Base-by-base conservation (phyloP, 2,797 vertebrate species). In the Myotis findleyi region DNA sequence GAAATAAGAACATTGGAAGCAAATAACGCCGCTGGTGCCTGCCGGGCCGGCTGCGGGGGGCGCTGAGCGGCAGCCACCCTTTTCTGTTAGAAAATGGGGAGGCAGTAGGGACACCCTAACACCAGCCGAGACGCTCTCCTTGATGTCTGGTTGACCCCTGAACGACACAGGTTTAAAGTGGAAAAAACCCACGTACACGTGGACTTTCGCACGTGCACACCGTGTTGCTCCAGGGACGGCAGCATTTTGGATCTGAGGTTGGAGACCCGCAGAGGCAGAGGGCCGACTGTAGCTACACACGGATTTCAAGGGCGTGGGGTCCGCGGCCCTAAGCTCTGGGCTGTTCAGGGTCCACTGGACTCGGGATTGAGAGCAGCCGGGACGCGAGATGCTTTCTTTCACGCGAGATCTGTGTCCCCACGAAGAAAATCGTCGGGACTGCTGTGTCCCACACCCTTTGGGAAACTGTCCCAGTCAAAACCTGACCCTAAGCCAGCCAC, bases 1-100 rank as follows among this genome's bases (percentile, higher is more conserved):
- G 64, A 92, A 92, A 92, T 62, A 47, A 75, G 44, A 89, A 83
- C 33, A 33, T 2, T 11, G 27, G 49, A 30, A 91, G 47, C 79
- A 69, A 83, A 85, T 27, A 6, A 18, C 9, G 11, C 20, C 23
- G 2, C n/a, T 83, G 91, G 92, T 53, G 21, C 25, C 47, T 87
- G 83, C 44, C 51, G 6, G 41, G 71, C 9, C 38, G 13, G 8
- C 76, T 4, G 44, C 64, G 2, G 3, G 49, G 17, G 69, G 9
- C 6, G 4, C 91, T 17, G 8, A 36, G 44, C 20, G 18, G 25
- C 47, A 25, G 72, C 66, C 23, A 2, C 2, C 49, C 30, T 38
- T 11, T 33, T 4, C 1, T 47, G 0, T 16, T 18, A 17, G 20
- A 7, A 1, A 62, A 36, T 1, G 21, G 47, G 27, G 66, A 13